phyloP scores from a whole-genome alignment of 2,113 vertebrate species.

The Elephas maximus region DNA sequence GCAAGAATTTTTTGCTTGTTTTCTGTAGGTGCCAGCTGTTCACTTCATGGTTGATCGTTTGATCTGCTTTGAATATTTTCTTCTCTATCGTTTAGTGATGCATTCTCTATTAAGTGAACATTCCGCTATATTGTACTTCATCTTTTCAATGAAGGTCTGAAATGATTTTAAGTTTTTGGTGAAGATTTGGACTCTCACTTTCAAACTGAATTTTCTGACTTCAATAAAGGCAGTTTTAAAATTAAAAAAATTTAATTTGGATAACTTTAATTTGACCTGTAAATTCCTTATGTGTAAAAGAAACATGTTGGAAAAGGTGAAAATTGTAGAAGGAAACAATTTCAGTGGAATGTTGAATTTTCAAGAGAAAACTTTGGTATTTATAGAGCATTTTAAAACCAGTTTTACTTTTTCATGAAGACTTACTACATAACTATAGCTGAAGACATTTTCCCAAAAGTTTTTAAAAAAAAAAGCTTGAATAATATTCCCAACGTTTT shows the following conservation, averaged over 20 bases:
- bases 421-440: not conserved
- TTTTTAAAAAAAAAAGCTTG: not conserved
- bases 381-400: not conserved
- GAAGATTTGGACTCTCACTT: not conserved
- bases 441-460: not conserved
- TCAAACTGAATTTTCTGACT: not conserved
- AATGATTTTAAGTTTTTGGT: not conserved
- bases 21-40: constrained; percentile 19
- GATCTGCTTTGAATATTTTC: not conserved
- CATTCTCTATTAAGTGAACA: constrained; percentile 16
- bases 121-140: not conserved
- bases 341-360: not conserved
- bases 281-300: not conserved
- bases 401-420: not conserved
- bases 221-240: not conserved
- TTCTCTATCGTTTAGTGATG: not conserved
- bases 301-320: not conserved
- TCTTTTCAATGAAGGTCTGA: constrained; percentile 36
- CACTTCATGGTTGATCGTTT: not conserved
- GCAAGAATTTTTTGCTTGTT: not conserved
- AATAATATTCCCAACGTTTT: not conserved
- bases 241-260: not conserved
- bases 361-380: not conserved
- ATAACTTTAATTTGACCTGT: constrained; percentile 9
- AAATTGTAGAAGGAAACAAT: not conserved